These are phyloP conservation scores for Tadarida brasiliensis DNA, from an alignment of 2,797 vertebrate genomes.

Conservation along the genomic window DNA sequence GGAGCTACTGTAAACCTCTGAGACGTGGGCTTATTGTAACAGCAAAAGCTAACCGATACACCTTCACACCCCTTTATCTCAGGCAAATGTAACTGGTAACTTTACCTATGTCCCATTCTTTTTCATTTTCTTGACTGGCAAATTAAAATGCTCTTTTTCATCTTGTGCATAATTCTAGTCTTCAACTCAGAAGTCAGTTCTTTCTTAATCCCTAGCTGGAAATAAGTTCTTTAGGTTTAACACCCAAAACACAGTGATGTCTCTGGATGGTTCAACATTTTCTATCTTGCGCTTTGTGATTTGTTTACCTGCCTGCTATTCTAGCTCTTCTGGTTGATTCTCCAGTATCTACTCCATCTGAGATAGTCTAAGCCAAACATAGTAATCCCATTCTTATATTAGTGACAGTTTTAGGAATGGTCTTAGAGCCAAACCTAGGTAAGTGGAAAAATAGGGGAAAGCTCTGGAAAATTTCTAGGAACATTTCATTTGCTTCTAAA, in stretches of 20 bases:
- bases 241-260: background rate
- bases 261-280: background rate
- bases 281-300: background rate
- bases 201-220: background rate
- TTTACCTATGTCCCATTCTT: background rate
- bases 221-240: slow-evolving; percentile 2
- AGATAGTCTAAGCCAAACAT: background rate
- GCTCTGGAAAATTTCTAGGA: slow-evolving; percentile 20
- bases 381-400: background rate
- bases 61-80: background rate
- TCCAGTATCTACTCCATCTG: background rate
- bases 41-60: background rate
- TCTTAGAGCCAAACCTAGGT: background rate
- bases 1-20: background rate
- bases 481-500: background rate
- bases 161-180: background rate
- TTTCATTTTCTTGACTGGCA: background rate
- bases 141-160: background rate
- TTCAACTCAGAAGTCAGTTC: background rate
- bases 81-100: background rate
- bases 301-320: background rate
- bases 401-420: background rate
- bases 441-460: background rate
- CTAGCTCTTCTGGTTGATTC: background rate
- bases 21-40: background rate